A percentile compares a stretch with the other conserved stretches of the same genome.
Evolutionary conservation across 2,888 invertebrate genomes (phyloP).

Genomic region (Chloromyia formosa): DNA sequence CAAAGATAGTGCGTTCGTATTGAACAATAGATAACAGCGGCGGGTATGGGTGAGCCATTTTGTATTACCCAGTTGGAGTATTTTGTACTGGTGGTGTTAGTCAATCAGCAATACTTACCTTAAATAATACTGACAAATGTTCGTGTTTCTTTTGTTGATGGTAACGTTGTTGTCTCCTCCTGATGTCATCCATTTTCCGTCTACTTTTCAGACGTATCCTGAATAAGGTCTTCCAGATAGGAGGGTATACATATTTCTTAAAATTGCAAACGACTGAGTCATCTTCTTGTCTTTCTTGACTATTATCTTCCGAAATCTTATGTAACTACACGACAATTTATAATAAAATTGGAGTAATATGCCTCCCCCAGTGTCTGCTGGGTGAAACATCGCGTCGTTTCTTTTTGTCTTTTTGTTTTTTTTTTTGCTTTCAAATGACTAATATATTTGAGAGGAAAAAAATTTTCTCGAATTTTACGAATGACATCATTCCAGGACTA

Average conservation of each 20-base stretch:
- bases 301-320: neutral
- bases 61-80: slow-evolving; percentile 23
- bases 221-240: no score
- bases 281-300: slow-evolving; percentile 3
- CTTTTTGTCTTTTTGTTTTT: neutral
- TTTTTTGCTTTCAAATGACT: neutral
- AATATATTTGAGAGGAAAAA: slow-evolving; percentile 1
- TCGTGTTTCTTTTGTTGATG: slow-evolving; percentile 46
- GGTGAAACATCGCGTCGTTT: neutral
- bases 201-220: slow-evolving; percentile 34
- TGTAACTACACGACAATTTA: neutral
- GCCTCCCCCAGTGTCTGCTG: neutral
- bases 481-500: slow-evolving; percentile 11
- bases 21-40: neutral
- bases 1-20: slow-evolving; percentile 34
- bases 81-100: slow-evolving; percentile 46
- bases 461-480: slow-evolving; percentile 13
- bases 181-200: slow-evolving; percentile 41
- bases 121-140: slow-evolving; percentile 50
- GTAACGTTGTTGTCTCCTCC: slow-evolving; percentile 44
- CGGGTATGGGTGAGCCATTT: neutral
- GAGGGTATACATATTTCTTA: no score
- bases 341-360: slow-evolving; percentile 9
- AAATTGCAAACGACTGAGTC: neutral
- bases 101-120: slow-evolving; percentile 47